Percentiles rank a stretch among this genome's conserved stretches.
These are phyloP conservation scores for Percopsis omiscomaycus DNA, from an alignment of 2,797 vertebrate species.

Conservation along the genomic window DNA sequence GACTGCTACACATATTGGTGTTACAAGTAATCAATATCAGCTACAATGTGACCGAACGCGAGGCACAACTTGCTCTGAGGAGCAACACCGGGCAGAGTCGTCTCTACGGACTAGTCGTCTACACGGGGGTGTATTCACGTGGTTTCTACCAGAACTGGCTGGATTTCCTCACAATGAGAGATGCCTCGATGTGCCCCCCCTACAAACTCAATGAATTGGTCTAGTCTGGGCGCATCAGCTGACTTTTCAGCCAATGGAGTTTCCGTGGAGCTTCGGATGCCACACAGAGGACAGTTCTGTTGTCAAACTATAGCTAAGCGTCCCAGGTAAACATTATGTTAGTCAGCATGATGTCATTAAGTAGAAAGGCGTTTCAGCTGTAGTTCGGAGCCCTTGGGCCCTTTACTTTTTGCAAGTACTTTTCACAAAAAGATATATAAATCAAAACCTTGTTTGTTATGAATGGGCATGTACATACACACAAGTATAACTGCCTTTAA, in stretches of 20 bases:
- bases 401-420: no score
- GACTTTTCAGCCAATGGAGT: neutral
- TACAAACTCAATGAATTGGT: slow-evolving; percentile 67
- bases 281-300: neutral
- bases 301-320: neutral
- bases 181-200: slow-evolving; percentile 33
- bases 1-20: slow-evolving; percentile 87
- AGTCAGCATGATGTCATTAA: no score
- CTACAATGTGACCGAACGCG: slow-evolving; percentile 93
- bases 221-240: slow-evolving; percentile 35
- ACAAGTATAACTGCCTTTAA: no score
- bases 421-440: no score
- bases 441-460: no score
- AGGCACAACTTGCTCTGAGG: slow-evolving; percentile 87
- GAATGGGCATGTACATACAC: no score
- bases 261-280: neutral
- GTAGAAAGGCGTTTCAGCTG: no score
- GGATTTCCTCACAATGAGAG: slow-evolving; percentile 87
- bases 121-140: slow-evolving; percentile 84
- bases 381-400: no score
- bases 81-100: slow-evolving; percentile 82
- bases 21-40: slow-evolving; percentile 93
- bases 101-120: slow-evolving; percentile 85
- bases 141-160: slow-evolving; percentile 90
- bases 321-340: neutral